These are phyloP conservation scores for Telenomus remus DNA, from an alignment of 1,140 invertebrate genomes.

Conservation along the genomic window DNA sequence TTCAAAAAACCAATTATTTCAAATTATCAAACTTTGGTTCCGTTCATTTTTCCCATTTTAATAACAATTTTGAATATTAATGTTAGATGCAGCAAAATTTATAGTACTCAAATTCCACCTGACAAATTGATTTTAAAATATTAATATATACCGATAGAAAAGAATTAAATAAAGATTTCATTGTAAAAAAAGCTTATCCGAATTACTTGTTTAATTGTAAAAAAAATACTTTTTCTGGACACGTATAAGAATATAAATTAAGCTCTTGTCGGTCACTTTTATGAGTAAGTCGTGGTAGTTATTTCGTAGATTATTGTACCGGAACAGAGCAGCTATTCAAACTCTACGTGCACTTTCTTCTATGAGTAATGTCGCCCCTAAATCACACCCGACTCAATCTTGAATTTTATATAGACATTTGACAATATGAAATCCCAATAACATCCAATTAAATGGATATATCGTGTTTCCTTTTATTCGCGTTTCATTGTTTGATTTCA, in stretches of 20 bases:
- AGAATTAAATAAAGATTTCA: no score
- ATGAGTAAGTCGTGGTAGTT: constrained; percentile 68
- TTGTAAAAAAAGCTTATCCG: no score
- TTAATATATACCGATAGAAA: no score
- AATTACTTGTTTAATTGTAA: constrained; percentile 32
- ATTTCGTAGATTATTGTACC: constrained; percentile 58
- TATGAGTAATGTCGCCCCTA: constrained; percentile 45
- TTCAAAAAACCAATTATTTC: no score
- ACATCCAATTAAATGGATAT: constrained; percentile 44
- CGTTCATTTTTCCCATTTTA: no score
- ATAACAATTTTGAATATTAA: no score
- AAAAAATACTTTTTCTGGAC: constrained; percentile 60
- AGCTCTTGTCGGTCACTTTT: constrained; percentile 56
- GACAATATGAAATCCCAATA: constrained; percentile 49
- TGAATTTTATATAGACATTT: constrained; percentile 38
- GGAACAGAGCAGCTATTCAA: constrained; percentile 29
- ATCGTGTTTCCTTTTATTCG: constrained; percentile 32
- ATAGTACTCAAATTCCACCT: no score
- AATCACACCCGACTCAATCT: constrained; percentile 45
- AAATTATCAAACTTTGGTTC: no score
- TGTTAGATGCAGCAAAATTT: no score
- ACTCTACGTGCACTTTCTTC: constrained; percentile 12
- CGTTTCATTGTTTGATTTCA: constrained; percentile 8
- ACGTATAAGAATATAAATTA: constrained; percentile 63
- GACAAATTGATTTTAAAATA: no score